Percentiles rank a stretch among this genome's conserved stretches.
These are phyloP conservation scores for Vidua chalybeata DNA, from an alignment of 2,113 vertebrate genomes.

Conservation along the genomic window DNA sequence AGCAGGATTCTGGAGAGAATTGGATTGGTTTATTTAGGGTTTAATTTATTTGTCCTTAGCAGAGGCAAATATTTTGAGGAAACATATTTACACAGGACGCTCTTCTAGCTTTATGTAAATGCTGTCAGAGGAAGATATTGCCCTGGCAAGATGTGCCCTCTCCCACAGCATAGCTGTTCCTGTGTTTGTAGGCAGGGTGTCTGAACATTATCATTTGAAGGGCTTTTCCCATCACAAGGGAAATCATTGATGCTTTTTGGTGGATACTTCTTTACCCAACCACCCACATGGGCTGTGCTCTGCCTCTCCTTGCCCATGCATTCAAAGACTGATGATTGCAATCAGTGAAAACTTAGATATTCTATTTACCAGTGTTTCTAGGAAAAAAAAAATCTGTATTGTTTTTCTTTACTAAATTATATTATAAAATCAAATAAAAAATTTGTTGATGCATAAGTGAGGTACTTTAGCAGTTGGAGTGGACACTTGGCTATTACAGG, in stretches of 20 bases:
- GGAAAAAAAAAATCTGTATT: neutral
- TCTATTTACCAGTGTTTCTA: neutral
- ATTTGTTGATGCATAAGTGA: neutral
- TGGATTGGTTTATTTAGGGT: neutral
- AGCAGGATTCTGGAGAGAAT: neutral
- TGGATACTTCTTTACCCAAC: neutral
- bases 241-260: neutral
- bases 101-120: neutral
- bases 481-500: neutral
- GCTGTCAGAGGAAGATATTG: neutral
- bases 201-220: neutral
- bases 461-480: neutral
- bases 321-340: neutral
- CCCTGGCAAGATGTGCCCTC: neutral
- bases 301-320: neutral
- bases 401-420: neutral
- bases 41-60: neutral
- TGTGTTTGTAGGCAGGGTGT: neutral
- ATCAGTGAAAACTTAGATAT: neutral
- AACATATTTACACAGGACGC: neutral
- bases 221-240: neutral
- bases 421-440: neutral
- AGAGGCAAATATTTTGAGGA: neutral
- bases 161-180: neutral
- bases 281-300: neutral